Conservation (phyloP, 2,888 invertebrate genomes). For the Sinotaia quadrata region DNA sequence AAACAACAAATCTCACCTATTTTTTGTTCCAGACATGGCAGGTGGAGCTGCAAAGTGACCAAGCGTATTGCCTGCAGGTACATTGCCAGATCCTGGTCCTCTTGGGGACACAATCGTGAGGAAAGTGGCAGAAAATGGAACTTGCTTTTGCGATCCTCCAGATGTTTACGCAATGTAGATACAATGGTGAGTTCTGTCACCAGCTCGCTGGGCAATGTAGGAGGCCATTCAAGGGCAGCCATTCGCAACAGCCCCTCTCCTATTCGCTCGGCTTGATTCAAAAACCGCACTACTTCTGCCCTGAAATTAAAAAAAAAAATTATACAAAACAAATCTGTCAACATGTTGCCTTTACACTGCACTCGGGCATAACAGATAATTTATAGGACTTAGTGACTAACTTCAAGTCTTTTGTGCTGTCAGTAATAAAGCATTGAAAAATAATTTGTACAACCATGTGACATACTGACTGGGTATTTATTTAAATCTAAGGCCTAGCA, state of each 20-base stretch:
- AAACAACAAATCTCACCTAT: conserved; percentile 50
- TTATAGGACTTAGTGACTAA: no score
- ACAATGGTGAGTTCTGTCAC: conserved; percentile 49
- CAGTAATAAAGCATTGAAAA: no score
- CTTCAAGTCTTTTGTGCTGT: no score
- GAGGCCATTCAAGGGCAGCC: conserved; percentile 67
- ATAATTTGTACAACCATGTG: no score
- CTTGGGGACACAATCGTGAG: conserved; percentile 49
- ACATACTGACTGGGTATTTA: no score
- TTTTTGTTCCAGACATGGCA: conserved; percentile 50
- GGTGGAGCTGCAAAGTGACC: conserved; percentile 50
- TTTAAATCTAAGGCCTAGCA: no score
- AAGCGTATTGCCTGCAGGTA: conserved; percentile 55
- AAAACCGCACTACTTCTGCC: conserved; percentile 49
- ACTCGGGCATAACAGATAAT: no score
- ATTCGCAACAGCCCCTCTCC: conserved; percentile 62
- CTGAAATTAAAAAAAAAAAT: conserved; percentile 35
- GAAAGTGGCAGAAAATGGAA: conserved; percentile 38
- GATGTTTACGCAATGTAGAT: conserved; percentile 51
- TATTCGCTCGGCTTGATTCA: conserved; percentile 51
- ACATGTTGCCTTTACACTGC: not conserved
- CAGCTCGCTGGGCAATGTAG: conserved; percentile 49
- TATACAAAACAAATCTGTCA: no score
- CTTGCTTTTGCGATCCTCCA: conserved; percentile 56
- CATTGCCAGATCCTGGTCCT: conserved; percentile 57